Conservation (phyloP, 1,140 invertebrate genomes). For the Vanessa atalanta region DNA sequence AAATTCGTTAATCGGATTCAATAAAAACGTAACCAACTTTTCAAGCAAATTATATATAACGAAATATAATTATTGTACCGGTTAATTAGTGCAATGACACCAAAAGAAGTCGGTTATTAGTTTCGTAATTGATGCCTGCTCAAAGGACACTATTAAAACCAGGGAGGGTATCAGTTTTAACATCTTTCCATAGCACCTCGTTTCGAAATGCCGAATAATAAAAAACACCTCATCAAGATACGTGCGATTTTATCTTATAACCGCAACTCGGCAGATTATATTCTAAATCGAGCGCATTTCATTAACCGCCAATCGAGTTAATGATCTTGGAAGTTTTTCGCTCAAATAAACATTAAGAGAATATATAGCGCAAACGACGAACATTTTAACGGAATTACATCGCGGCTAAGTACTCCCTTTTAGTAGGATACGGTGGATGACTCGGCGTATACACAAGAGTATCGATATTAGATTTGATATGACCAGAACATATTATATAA, state of each 20-base stretch:
- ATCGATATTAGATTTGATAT: constrained; percentile 21
- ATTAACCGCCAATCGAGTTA: constrained; percentile 68
- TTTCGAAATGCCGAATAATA: constrained; percentile 21
- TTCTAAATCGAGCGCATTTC: constrained; percentile 61
- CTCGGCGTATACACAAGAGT: constrained; percentile 45
- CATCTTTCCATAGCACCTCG: constrained; percentile 16
- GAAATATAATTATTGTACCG: not conserved
- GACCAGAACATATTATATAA: not conserved
- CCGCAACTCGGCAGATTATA: constrained; percentile 30
- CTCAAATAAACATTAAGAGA: constrained; percentile 75
- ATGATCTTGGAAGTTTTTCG: constrained; percentile 70
- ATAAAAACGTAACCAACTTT: not conserved
- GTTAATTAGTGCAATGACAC: constrained; percentile 9
- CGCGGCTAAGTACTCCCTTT: constrained; percentile 63
- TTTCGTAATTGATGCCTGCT: not conserved
- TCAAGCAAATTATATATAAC: not conserved
- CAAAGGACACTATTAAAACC: not conserved
- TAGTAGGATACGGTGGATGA: constrained; percentile 50
- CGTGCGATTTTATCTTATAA: constrained; percentile 15
- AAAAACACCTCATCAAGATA: constrained; percentile 14
- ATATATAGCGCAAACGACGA: constrained; percentile 53
- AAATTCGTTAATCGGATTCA: not conserved
- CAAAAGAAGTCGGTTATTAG: not conserved
- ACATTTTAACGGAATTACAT: constrained; percentile 73
- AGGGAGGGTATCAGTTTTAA: constrained; percentile 2